Conservation (phyloP, 2,113 vertebrate species). For the Odocoileus virginianus region DNA sequence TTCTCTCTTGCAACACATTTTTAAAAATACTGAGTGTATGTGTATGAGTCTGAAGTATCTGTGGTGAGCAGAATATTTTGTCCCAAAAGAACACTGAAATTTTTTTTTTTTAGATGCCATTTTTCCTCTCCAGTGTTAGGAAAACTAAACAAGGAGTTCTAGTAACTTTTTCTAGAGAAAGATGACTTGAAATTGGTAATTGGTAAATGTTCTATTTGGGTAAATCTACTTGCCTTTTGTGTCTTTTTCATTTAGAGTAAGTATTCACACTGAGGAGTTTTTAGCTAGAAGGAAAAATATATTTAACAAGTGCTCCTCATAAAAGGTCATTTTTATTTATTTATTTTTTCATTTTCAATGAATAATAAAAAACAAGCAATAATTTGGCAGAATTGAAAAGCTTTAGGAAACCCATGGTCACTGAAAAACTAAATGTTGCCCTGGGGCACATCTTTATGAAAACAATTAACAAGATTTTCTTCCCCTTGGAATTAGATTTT, state of each 20-base stretch:
- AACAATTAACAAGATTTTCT: conserved; percentile 51
- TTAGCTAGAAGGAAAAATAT: background rate
- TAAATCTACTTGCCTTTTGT: background rate
- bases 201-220: background rate
- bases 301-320: conserved; percentile 19
- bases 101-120: background rate
- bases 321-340: conserved; percentile 17
- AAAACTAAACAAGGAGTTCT: background rate
- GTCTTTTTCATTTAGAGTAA: background rate
- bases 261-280: background rate
- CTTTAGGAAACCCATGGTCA: conserved; percentile 47
- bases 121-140: background rate
- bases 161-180: background rate
- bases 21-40: background rate
- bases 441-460: conserved; percentile 39
- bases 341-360: background rate
- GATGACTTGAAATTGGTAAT: background rate
- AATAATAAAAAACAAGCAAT: conserved; percentile 13
- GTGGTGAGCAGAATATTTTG: background rate
- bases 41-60: background rate
- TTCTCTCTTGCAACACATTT: background rate
- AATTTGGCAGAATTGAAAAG: conserved; percentile 15
- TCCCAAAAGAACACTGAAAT: background rate
- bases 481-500: conserved; percentile 55
- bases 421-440: conserved; percentile 39